Evolutionary conservation across 2,797 vertebrate genomes (phyloP), one percentile per base, ranked within the genome.

Genomic region (Chelmon rostratus): DNA sequence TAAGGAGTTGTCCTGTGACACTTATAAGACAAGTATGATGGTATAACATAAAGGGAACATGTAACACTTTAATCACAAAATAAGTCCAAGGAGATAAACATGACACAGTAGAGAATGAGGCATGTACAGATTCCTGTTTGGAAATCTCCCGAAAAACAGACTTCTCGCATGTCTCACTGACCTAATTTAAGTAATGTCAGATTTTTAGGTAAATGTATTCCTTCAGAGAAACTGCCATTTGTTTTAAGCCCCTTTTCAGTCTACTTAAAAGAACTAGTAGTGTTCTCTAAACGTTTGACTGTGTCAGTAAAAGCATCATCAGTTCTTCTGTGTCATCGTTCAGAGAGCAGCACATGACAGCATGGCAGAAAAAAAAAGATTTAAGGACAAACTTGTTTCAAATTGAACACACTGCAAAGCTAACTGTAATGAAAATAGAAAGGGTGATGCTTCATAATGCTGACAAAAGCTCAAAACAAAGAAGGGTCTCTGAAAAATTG

Each of bases 1-100:
- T 99, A 86, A 86, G 6, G 0, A 5, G 16, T 3, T 13, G 11
- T 28, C 9, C 6, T 15, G 0, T 7, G 21, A 37, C 19, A 3
- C 40, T 42, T 42, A n/a, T n/a, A n/a, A n/a, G n/a, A n/a, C n/a
- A 25, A 25, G 10, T 53, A 13, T 21, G 23, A 13, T 25, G 50
- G 11, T 25, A n/a, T 49, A 49, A 47, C 9, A 9, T 49, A 8
- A 49, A 18, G 42, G 21, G 3, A n/a, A 11, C 47, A 8, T 19
- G 42, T 44, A 44, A 15, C 42, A 5, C 13, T 44, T 4, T 5
- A 44, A 44, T 18, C 15, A 18, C 13, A 44, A 42, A 42, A 42
- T 42, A 42, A 42, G 40, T 42, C 40, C 13, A 13, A 8, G 40
- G 9, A 13, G 40, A 10, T 4, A 40, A 9, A 6, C 16, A 46